Base-by-base conservation (phyloP, 2,888 invertebrate species). In the Gastracanthus pulcherrimus region DNA sequence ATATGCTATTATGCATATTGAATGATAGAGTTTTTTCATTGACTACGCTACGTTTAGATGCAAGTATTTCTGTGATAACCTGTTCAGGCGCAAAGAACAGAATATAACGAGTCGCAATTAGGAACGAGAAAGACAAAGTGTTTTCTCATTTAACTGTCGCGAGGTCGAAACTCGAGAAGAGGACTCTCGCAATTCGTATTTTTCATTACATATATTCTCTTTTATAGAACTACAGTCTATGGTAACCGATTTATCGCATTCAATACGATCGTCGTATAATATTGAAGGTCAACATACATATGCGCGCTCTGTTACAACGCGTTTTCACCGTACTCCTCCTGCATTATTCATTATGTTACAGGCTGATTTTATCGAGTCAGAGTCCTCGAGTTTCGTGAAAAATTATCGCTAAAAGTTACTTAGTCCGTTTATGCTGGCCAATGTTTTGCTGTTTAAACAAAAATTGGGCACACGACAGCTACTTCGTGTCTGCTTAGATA, bases 391-490 rank as follows among this genome's bases (percentile, higher is more conserved):
- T 80, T 76, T 82, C 71, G 29, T 64, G 36, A 23, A 60, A 36
- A 70, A 80, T 82, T 75, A 76, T 76, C 55, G 80, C 76, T 80
- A 82, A 60, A 82, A 78, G 78, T 82, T 80, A 82, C 79, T 82
- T 82, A 79, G 67, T 76, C 76, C 76, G 67, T 82, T 77, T 82
- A 64, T 79, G 76, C 72, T 79, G 76, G 82, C 82, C 71, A 76
- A 79, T 82, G 36, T 71, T 67, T 75, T 79, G 45, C 11, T 58
- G 69, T 55, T 29, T 31, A 51, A 76, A 69, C 41, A 78, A 60
- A 55, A 70, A 74, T 78, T 60, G 69, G 64, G 58, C 29, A 26
- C 51, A 79, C 36, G 31, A 62, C 62, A 38, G 19, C 55, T 71
- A 23, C 34, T 34, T 41, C 9, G n/a, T n/a, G 55, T 60, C 70